Conservation (phyloP, 2,113 vertebrate genomes). For the Typhlomys cinereus region DNA sequence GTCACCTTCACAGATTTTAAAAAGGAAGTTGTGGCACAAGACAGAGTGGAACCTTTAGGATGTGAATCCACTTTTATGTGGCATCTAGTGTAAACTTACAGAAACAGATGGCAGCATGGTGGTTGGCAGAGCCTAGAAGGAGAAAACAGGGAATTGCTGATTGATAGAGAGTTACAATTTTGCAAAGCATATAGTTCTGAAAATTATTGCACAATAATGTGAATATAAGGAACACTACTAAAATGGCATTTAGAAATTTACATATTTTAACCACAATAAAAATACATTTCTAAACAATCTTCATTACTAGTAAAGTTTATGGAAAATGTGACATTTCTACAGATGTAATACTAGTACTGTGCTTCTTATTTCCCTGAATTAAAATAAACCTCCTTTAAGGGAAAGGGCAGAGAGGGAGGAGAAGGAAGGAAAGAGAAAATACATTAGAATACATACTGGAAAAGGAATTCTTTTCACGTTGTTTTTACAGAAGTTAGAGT, state of each 20-base stretch:
- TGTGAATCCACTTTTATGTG: background rate
- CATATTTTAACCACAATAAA: background rate
- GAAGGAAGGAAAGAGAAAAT: background rate
- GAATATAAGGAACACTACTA: background rate
- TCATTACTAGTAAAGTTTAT: background rate
- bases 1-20: background rate
- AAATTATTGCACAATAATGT: background rate
- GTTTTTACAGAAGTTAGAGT: background rate
- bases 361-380: background rate
- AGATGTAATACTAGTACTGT: background rate
- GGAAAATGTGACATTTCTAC: background rate
- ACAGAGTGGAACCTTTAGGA: background rate
- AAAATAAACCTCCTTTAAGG: slow-evolving; percentile 9
- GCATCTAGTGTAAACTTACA: background rate
- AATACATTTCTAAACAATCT: background rate
- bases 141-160: background rate
- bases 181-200: background rate
- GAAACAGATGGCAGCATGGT: background rate
- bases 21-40: background rate
- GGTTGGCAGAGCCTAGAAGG: background rate
- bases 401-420: background rate
- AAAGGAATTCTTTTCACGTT: background rate
- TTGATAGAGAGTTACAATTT: slow-evolving; percentile 4
- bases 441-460: background rate
- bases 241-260: background rate